Percentiles rank a stretch among this genome's conserved stretches.
phyloP scores from a whole-genome alignment of 2,797 vertebrate genomes.

The Crocidura indochinensis region DNA sequence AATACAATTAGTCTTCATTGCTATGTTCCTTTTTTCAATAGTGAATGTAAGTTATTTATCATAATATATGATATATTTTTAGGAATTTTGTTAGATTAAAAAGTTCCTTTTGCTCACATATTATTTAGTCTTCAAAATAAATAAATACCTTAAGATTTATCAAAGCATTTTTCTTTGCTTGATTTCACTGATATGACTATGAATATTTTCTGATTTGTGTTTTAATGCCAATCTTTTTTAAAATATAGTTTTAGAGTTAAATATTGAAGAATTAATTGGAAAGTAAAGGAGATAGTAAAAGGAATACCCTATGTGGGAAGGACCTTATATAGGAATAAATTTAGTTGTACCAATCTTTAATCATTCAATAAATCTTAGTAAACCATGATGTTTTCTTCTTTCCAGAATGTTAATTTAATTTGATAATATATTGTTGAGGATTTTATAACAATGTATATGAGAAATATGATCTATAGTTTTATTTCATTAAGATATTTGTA shows the following conservation, averaged over 20 bases:
- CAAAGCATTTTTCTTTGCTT: neutral
- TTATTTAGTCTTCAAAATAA: neutral
- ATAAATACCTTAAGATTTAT: neutral
- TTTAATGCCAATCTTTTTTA: no score
- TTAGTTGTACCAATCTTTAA: neutral
- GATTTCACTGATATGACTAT: neutral
- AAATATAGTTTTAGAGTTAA: no score
- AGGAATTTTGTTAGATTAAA: neutral
- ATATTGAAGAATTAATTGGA: no score
- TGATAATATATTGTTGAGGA: neutral
- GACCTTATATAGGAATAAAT: no score
- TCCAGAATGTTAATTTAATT: neutral
- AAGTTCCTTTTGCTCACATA: neutral
- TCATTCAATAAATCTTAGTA: neutral
- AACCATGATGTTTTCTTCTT: neutral
- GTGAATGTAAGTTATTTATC: no score
- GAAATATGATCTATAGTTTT: neutral
- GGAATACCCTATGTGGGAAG: no score
- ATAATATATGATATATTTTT: neutral
- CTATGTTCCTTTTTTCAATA: no score
- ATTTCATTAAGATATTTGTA: neutral
- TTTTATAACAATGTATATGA: neutral
- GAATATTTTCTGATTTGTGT: neutral
- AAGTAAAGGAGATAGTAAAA: no score
- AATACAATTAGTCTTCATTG: neutral